A percentile compares a stretch with the other conserved stretches of the same genome.
Evolutionary conservation across 1,140 invertebrate genomes (phyloP).

Genomic region (Paracyclopina nana): DNA sequence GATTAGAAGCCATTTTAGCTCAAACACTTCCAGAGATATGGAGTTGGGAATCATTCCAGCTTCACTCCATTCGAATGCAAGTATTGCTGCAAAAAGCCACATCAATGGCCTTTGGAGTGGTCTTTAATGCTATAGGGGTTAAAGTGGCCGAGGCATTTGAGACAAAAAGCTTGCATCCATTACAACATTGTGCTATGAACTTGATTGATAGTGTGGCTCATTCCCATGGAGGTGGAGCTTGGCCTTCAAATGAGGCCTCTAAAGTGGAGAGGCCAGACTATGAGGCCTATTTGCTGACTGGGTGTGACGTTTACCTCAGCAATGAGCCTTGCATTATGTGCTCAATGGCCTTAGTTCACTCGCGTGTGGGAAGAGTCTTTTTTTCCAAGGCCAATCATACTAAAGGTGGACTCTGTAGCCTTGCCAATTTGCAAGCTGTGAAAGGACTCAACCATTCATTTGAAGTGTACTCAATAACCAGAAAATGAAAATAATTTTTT

Average conservation of each 20-base stretch:
- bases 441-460: no score
- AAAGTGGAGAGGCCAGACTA: no score
- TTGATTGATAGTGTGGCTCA: not conserved
- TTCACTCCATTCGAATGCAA: not conserved
- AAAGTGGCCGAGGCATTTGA: not conserved
- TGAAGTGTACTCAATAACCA: no score
- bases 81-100: no score
- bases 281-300: slow-evolving; percentile 83
- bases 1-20: not conserved
- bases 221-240: no score
- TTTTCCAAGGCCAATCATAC: no score
- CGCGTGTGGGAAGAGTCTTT: slow-evolving; percentile 57
- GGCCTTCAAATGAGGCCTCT: no score
- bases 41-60: not conserved
- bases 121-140: not conserved
- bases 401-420: no score
- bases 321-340: slow-evolving; percentile 82
- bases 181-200: no score
- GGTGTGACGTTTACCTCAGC: slow-evolving; percentile 61
- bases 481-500: no score
- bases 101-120: not conserved
- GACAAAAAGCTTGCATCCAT: not conserved
- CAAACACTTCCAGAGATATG: not conserved
- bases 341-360: slow-evolving; percentile 79
- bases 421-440: no score